Evolutionary conservation across 53 echinoderm and acorn worm genomes (phyloP).

Genomic region (Echinarachnius parma): DNA sequence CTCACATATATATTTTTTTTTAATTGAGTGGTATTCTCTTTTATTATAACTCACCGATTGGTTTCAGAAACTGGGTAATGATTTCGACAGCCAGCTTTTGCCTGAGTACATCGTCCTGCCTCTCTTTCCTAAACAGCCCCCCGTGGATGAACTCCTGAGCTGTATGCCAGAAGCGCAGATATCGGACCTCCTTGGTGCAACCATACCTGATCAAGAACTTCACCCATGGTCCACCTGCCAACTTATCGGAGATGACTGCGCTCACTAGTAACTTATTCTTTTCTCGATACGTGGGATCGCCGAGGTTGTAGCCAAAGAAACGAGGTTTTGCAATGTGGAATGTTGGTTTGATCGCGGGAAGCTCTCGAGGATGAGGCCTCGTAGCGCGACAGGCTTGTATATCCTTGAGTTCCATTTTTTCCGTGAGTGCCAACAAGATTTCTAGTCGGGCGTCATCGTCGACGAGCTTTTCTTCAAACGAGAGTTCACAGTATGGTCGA

Average conservation of each 20-base stretch:
- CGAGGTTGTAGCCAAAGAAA: constrained; percentile 56
- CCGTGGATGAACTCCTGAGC: constrained; percentile 70
- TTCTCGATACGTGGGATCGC: constrained; percentile 58
- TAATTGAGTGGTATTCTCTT: no score
- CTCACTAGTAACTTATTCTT: constrained; percentile 49
- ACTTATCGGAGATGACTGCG: constrained; percentile 67
- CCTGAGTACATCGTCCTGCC: constrained; percentile 22
- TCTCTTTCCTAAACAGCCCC: neutral
- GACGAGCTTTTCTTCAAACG: constrained; percentile 63
- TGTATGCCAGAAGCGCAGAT: constrained; percentile 78
- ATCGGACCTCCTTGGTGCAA: constrained; percentile 49
- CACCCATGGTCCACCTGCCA: constrained; percentile 82
- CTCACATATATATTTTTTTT: no score
- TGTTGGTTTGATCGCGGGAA: constrained; percentile 5
- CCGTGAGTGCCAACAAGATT: constrained; percentile 42
- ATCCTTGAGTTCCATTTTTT: constrained; percentile 6
- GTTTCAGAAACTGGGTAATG: constrained; percentile 61
- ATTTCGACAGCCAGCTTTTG: constrained; percentile 60
- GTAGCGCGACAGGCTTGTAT: neutral
- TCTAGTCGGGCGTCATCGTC: constrained; percentile 51
- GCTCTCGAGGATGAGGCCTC: neutral
- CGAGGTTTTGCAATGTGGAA: constrained; percentile 53
- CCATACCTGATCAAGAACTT: constrained; percentile 51
- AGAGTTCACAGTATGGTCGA: constrained; percentile 40
- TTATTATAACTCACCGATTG: constrained; percentile 47